Conservation (phyloP, 1,140 invertebrate species). For the Caerostris extrusa region DNA sequence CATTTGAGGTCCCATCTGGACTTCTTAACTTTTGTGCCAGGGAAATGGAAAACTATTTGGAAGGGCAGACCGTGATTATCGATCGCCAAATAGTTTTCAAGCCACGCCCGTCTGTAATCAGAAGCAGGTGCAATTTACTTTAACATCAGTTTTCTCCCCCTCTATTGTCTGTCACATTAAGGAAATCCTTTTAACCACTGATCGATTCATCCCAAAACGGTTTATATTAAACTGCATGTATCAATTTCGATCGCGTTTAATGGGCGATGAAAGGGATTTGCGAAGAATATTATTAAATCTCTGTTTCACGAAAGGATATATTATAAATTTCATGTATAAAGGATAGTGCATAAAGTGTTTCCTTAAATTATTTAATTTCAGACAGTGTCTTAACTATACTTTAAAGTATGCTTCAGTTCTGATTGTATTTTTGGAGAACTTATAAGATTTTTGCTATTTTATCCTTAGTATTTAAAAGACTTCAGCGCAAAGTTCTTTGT, state of each 20-base stretch:
- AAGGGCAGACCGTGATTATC: constrained; percentile 17
- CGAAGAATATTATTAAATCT: neutral
- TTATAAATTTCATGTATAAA: no score
- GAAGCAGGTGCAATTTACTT: constrained; percentile 46
- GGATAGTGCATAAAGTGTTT: no score
- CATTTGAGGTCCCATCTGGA: neutral
- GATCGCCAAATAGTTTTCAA: constrained; percentile 26
- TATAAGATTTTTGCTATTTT: no score
- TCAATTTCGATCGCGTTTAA: neutral
- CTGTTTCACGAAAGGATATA: no score
- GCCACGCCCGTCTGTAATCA: constrained; percentile 47
- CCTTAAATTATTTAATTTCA: no score
- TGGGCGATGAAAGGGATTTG: neutral
- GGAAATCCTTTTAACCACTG: neutral
- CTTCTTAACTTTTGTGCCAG: neutral
- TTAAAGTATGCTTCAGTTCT: no score
- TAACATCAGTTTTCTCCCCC: constrained; percentile 17
- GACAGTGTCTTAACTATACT: no score
- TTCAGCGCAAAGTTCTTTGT: no score
- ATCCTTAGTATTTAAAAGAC: no score
- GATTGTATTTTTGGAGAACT: no score
- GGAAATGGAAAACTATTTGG: neutral
- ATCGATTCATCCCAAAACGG: neutral
- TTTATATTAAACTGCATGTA: neutral
- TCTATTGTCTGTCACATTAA: constrained; percentile 3